Percentiles rank a stretch among this genome's conserved stretches.
phyloP scores from a whole-genome alignment of 2,888 invertebrate genomes.

The Sturmia bella region DNA sequence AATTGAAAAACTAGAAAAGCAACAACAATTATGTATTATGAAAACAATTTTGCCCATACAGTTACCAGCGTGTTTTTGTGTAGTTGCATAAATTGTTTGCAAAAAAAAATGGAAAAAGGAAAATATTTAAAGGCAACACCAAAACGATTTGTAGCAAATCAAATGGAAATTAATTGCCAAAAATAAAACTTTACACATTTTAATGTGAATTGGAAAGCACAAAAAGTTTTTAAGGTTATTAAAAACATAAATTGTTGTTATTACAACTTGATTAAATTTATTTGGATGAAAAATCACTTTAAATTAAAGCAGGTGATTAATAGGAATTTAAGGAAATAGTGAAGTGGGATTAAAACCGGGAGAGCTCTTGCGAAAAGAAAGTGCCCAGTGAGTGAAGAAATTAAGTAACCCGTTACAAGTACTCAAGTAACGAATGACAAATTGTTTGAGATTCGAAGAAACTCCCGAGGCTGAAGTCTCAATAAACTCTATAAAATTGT shows the following conservation, averaged over 20 bases:
- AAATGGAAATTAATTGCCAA: conserved; percentile 26
- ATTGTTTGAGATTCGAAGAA: neutral
- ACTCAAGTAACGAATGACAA: no score
- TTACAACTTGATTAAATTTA: neutral
- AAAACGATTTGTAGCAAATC: conserved; percentile 29
- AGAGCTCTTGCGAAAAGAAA: no score
- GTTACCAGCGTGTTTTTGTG: neutral
- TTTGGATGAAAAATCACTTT: neutral
- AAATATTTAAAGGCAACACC: neutral
- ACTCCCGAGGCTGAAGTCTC: no score
- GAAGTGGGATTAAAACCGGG: no score
- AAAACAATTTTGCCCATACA: conserved; percentile 14
- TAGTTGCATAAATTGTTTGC: neutral
- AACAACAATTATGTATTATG: conserved; percentile 1
- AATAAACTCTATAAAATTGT: neutral
- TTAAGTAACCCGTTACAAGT: no score
- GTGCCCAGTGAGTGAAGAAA: no score
- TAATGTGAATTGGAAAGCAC: neutral
- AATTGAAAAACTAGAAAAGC: conserved; percentile 13
- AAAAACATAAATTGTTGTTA: neutral
- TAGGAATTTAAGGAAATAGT: no score
- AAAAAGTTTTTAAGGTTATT: neutral
- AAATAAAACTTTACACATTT: neutral
- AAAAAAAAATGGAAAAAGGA: neutral
- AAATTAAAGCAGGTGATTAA: neutral